phyloP scores from a whole-genome alignment of 2,888 invertebrate genomes.

The Leptinotarsa tumamoca region DNA sequence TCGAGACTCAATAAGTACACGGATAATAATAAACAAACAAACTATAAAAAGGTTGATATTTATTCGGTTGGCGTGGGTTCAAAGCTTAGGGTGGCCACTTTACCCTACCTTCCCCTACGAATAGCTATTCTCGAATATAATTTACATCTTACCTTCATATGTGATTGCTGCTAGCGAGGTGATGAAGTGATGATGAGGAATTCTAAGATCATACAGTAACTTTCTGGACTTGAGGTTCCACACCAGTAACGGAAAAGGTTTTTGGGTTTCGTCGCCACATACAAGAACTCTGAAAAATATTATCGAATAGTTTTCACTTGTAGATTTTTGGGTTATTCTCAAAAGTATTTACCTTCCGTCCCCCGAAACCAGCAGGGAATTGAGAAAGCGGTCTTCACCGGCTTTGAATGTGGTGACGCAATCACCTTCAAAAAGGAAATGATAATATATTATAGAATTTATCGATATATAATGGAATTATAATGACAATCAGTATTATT shows the following conservation, averaged over 20 bases:
- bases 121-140: no score
- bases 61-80: no score
- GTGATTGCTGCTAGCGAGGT: conserved; percentile 88
- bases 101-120: no score
- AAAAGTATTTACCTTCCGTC: conserved; percentile 77
- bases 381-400: conserved; percentile 90
- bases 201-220: conserved; percentile 86
- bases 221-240: conserved; percentile 89
- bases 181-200: conserved; percentile 90
- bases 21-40: no score
- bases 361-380: conserved; percentile 87
- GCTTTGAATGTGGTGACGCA: conserved; percentile 90
- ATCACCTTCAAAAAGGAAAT: conserved; percentile 70
- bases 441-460: background rate
- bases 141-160: conserved; percentile 73
- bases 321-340: background rate
- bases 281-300: conserved; percentile 76
- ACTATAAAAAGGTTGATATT: no score
- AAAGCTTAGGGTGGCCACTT: no score
- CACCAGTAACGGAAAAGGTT: conserved; percentile 89
- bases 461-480: no score
- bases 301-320: conserved; percentile 12
- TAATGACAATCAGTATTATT: no score
- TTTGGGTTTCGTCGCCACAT: conserved; percentile 93
- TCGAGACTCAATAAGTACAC: no score